Conservation (phyloP, 92 coral and sea anemone species). For the Porites lobata region DNA sequence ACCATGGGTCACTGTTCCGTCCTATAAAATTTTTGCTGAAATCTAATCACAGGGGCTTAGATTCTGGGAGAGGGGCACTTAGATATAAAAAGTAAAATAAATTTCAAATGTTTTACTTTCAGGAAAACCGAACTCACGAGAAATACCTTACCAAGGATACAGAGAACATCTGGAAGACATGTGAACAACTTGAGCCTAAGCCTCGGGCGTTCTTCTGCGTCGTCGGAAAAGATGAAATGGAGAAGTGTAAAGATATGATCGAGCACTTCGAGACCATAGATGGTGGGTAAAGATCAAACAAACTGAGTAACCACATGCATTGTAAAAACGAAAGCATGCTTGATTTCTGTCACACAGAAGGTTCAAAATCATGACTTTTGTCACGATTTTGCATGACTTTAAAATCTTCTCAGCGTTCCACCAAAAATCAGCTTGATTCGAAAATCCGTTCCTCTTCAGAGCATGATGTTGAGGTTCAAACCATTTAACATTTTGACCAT, state of each 20-base stretch:
- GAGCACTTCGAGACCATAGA: slow-evolving; percentile 15
- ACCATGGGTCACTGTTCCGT: too few species aligned
- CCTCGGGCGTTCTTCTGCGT: slow-evolving; percentile 78
- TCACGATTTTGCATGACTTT: too few species aligned
- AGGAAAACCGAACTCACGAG: slow-evolving; percentile 20
- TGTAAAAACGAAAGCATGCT: background rate
- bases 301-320: background rate
- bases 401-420: too few species aligned
- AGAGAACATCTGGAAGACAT: slow-evolving; percentile 21
- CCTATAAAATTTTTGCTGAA: too few species aligned
- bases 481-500: too few species aligned
- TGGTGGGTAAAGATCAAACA: slow-evolving; percentile 16
- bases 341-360: too few species aligned
- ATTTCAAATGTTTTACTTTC: background rate
- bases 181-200: slow-evolving; percentile 62
- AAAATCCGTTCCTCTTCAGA: too few species aligned
- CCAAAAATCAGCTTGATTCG: too few species aligned
- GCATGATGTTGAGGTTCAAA: too few species aligned
- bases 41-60: background rate
- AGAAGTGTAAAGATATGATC: slow-evolving; percentile 52
- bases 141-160: slow-evolving; percentile 30
- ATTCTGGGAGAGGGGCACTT: too few species aligned
- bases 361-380: too few species aligned
- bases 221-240: slow-evolving; percentile 59
- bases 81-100: too few species aligned